Conservation (phyloP, 2,797 vertebrate genomes). For the Notamacropus eugenii region DNA sequence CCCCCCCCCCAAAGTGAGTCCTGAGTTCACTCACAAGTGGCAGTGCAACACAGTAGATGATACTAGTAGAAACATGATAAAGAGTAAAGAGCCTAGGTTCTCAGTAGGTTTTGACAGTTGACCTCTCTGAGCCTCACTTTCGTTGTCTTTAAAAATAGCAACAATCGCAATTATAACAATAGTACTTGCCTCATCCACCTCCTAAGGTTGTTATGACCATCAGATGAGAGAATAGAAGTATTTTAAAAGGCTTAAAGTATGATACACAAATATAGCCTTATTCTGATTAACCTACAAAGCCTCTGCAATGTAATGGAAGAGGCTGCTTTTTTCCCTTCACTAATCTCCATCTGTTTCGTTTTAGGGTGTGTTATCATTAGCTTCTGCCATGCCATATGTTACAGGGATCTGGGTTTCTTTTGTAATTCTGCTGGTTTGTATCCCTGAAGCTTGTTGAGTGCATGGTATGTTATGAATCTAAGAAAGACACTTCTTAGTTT, state of each 20-base stretch:
- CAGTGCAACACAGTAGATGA: not conserved
- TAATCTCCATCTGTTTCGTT: not conserved
- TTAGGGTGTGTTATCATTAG: accelerated
- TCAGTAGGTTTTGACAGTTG: not conserved
- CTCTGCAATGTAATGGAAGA: not conserved
- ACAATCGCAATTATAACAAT: not conserved
- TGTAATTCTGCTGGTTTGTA: not conserved
- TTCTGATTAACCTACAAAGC: conserved; percentile 8
- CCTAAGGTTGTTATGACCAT: not conserved
- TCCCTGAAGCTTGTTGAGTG: conserved; percentile 1
- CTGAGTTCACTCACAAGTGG: not conserved
- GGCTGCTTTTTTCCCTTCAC: too few species aligned
- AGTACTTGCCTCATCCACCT: not conserved
- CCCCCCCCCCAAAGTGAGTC: not conserved
- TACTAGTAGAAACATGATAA: not conserved
- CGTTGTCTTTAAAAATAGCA: not conserved
- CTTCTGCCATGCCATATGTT: not conserved
- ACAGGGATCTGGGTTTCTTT: accelerated
- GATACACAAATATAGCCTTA: not conserved
- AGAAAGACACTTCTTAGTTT: conserved; percentile 21
- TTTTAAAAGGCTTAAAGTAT: not conserved
- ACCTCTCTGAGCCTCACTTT: not conserved
- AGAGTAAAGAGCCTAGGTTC: not conserved
- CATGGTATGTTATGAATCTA: not conserved
- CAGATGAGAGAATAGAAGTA: not conserved